Evolutionary conservation across 1,140 invertebrate species (phyloP).

Genomic region (Whitmania pigra): DNA sequence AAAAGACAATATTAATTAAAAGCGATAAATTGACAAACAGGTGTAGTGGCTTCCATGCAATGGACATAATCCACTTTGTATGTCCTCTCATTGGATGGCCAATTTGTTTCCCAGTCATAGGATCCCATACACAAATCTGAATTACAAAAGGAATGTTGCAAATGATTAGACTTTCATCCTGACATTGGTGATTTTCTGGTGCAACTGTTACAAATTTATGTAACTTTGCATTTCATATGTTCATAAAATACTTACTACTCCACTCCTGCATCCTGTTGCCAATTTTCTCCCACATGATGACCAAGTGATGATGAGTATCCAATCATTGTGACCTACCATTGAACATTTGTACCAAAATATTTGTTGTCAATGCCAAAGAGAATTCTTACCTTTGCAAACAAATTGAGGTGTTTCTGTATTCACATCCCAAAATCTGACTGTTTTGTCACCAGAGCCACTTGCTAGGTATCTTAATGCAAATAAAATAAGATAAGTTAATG

Average conservation of each 20-base stretch:
- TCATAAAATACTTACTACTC: conserved; percentile 46
- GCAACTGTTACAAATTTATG: no score
- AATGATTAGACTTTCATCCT: no score
- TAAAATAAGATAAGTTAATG: not conserved
- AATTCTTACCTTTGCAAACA: conserved; percentile 61
- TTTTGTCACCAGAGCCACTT: conserved; percentile 92
- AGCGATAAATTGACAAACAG: conserved; percentile 40
- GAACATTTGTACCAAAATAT: conserved; percentile 18
- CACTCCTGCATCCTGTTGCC: conserved; percentile 89
- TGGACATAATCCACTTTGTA: conserved; percentile 80
- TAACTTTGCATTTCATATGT: no score
- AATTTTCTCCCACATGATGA: conserved; percentile 78
- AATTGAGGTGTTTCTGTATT: conserved; percentile 80
- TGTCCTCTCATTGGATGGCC: conserved; percentile 67
- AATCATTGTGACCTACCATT: conserved; percentile 69
- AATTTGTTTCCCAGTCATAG: conserved; percentile 70
- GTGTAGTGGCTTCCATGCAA: conserved; percentile 91
- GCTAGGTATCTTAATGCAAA: conserved; percentile 56
- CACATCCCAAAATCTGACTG: conserved; percentile 92
- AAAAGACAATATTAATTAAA: not conserved
- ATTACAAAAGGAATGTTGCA: conserved; percentile 20
- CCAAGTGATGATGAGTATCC: conserved; percentile 92
- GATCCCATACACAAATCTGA: conserved; percentile 76
- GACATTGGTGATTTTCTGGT: no score
- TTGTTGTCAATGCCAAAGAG: not conserved